Evolutionary conservation across 2,888 invertebrate genomes (phyloP), one percentile per base, ranked within the genome.

Genomic region (Pocota personata): DNA sequence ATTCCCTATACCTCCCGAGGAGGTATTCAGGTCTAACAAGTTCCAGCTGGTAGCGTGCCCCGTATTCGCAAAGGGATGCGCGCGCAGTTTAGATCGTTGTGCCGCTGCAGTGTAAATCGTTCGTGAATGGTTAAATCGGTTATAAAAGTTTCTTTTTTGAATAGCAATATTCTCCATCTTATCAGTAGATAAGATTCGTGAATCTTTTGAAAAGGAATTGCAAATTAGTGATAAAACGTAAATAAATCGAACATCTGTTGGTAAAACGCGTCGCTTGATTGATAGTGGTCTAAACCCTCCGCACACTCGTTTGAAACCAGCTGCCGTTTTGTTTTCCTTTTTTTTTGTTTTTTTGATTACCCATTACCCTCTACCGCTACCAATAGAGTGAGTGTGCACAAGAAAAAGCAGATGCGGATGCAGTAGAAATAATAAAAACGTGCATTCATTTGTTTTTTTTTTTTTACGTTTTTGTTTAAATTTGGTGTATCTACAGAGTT

Each of bases 1-100:
- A 66, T 75, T 76, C 80, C 76, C 71, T 82, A 66, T 76, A 32
- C 66, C 76, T 69, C 62, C 67, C 73, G 75, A 80, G 30, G 58
- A 71, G 80, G 62, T 71, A 71, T 84, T 82, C 86, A 82, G 82
- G 86, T 86, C 86, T 86, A 86, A 86, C 86, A 64, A 86, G 86
- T 86, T 86, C 76, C 82, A 82, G 82, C 76, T 82, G 82, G 76
- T 75, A 82, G 82, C 86, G 52, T 76, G 71, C 71, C 69, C 58
- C 75, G 71, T 72, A 82, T 86, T 86, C 76, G 86, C 86, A 86
- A 86, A 82, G 86, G 82, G 86, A 86, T 82, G 82, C 57, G 76
- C 86, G 86, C 82, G 58, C 69, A 82, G 64, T 75, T 76, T 27
- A 40, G 66, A 19, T 35, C 76, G 86, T 72, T 52, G 50, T 52